Evolutionary conservation across 1,140 invertebrate genomes (phyloP), one percentile per base, ranked within the genome.

Genomic region (Pseudomyrmex pallidus): DNA sequence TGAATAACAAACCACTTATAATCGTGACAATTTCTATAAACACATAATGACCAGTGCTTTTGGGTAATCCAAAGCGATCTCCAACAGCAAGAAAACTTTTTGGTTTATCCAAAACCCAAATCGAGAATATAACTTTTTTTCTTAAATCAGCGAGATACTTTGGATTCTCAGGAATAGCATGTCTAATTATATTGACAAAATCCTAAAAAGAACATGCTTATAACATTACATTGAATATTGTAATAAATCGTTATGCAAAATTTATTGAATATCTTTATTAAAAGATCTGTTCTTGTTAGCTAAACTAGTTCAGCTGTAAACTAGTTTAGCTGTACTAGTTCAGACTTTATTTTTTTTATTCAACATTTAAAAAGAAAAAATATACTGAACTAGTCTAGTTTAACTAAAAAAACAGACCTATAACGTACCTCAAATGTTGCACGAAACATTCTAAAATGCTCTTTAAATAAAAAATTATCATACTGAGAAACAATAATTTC

Each of bases 371-470:
- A 35, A 35, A 7, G 35, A 7, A 35, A 35, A 35, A 35, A 35
- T 35, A 35, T 5, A 35, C 5, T 35, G 5, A 35, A 35, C 35
- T 57, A 57, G n/a, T 57, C 35, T 57, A 7, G 25, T 25, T 12
- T 25, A 62, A 3, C 1, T 25, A 25, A 25, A 62, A 62, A 25
- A 62, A 62, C 17, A 17, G 12, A 62, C 12, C 25, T 62, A 13
- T 13, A 62, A 35, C 0, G 35, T 68, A 68, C 22, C 9, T 68
- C 66, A 1, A 68, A 56, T 17, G 52, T 56, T n/a, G 15, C 25
- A 35, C 22, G 25, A 56, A 25, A 72, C 68, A 72, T 72, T 57
- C 52, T 72, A 57, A 72, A 72, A 35, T 72, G 68, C 5, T 72
- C 68, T 9, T 72, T 72, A 56, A 72, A 72, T 56, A 72, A 35